Percentiles rank a stretch among this genome's conserved stretches.
Evolutionary conservation across 2,888 invertebrate species (phyloP).

Genomic region (Colletes collaris): DNA sequence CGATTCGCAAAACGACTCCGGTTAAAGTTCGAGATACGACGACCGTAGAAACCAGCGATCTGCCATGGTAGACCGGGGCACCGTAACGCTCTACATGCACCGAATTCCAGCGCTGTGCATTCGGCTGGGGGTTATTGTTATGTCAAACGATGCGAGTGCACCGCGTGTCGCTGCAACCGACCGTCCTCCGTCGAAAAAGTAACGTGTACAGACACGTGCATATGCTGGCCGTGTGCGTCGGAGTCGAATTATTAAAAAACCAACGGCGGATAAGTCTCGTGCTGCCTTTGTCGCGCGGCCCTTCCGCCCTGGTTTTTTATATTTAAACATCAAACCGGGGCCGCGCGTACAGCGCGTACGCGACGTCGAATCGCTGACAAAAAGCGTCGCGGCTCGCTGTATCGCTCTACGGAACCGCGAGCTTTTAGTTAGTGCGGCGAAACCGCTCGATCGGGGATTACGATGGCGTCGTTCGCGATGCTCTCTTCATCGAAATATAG

Average conservation of each 20-base stretch:
- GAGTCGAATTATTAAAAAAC: constrained; percentile 41
- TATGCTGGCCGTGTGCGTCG: not conserved
- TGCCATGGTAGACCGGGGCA: constrained; percentile 33
- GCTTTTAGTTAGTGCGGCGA: constrained; percentile 6
- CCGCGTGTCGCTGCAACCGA: constrained; percentile 4
- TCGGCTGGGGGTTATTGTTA: constrained; percentile 49
- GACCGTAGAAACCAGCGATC: constrained; percentile 37
- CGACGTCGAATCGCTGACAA: not conserved
- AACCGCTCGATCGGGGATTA: not conserved
- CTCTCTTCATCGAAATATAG: constrained; percentile 27
- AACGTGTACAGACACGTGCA: not conserved
- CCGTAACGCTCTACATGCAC: constrained; percentile 27
- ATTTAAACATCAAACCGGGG: constrained; percentile 21
- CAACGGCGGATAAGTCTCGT: constrained; percentile 7
- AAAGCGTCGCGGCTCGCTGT: no score
- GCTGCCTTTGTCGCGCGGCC: constrained; percentile 26
- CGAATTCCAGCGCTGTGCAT: constrained; percentile 30
- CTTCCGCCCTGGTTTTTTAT: constrained; percentile 21
- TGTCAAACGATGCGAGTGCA: constrained; percentile 54
- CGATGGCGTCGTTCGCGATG: no score
- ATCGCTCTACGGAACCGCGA: not conserved
- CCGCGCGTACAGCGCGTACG: not conserved
- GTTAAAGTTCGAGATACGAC: constrained; percentile 1
- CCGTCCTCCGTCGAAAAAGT: constrained; percentile 13
- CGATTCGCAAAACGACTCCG: constrained; percentile 17